Evolutionary conservation across 2,888 invertebrate species (phyloP).

Genomic region (Stictocephala bisonia): DNA sequence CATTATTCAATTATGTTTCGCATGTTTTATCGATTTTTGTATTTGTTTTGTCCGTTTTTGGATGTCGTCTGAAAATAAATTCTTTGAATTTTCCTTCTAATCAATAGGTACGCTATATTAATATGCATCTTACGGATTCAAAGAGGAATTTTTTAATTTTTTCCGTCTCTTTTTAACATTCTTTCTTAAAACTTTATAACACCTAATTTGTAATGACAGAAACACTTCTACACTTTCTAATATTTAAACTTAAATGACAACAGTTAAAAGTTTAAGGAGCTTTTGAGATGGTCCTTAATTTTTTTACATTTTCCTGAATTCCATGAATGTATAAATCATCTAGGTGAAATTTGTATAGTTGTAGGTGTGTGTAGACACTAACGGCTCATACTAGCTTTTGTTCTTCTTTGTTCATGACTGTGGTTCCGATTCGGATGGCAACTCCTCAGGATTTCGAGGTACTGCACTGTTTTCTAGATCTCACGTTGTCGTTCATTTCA

Average conservation of each 20-base stretch:
- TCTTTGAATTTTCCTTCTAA: slow-evolving; percentile 19
- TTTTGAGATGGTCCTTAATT: slow-evolving; percentile 69
- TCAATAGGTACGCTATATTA: slow-evolving; percentile 30
- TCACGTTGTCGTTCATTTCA: slow-evolving; percentile 52
- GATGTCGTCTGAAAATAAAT: slow-evolving; percentile 42
- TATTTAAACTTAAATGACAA: not conserved
- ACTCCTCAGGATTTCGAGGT: slow-evolving; percentile 89
- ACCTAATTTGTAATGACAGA: slow-evolving; percentile 34
- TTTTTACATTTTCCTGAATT: slow-evolving; percentile 55
- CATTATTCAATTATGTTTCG: slow-evolving; percentile 48
- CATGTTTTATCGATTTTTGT: slow-evolving; percentile 55
- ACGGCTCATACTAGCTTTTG: slow-evolving; percentile 38
- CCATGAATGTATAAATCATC: slow-evolving; percentile 58
- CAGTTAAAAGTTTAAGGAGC: slow-evolving; percentile 63
- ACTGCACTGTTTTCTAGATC: slow-evolving; percentile 65
- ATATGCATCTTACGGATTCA: slow-evolving; percentile 36
- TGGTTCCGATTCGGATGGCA: slow-evolving; percentile 58
- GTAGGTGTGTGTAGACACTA: slow-evolving; percentile 34
- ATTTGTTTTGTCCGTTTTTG: slow-evolving; percentile 51
- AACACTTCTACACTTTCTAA: slow-evolving; percentile 34
- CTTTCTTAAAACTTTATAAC: slow-evolving; percentile 51
- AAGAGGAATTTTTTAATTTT: slow-evolving; percentile 45
- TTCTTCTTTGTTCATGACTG: slow-evolving; percentile 37
- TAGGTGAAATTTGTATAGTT: slow-evolving; percentile 60
- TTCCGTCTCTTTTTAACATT: slow-evolving; percentile 51